Evolutionary conservation across 2,113 vertebrate genomes (phyloP), one percentile per base, ranked within the genome.

Genomic region (Pluvialis apricaria): DNA sequence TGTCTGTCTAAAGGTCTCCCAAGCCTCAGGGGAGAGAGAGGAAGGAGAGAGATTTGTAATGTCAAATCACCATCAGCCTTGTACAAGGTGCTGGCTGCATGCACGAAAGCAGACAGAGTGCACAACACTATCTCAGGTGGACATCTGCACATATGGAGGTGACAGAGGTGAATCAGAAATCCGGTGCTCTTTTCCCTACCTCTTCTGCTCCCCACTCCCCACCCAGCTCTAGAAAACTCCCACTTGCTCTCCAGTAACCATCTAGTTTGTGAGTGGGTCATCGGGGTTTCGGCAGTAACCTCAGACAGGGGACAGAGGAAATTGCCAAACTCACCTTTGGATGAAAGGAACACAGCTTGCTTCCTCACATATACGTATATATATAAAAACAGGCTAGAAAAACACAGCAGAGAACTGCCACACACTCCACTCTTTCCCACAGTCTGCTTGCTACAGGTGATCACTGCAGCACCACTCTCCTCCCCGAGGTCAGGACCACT

Each of bases 391-490:
- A 51, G 49, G 24, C 22, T 51, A 12, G 22, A 51, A 88, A 73
- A 73, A 64, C 16, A 34, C 29, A 49, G 34, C 44, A 55, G 32
- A 80, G 15, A 61, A 75, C 25, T 55, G 21, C 28, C 18, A 55
- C 36, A 22, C 5, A 11, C 24, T 15, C 3, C 14, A 4, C 10
- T 42, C 11, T 21, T 34, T 65, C 66, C 22, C n/a, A 13, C 44
- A 3, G 1, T 16, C 7, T 0, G 0, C 47, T 83, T 76, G 15
- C 26, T 82, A 44, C 22, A 68, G 28, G 9, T 51, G 20, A n/a
- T 51, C 13, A n/a, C 5, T 9, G 38, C 4, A 1, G 7, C 14
- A 76, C 10, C 0, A 0, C 22, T 82, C 8, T 34, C 45, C 10
- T 73, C 15, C 22, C 8, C 6, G 7, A 51, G 1, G 20, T 28